Conservation (phyloP, 2,888 invertebrate genomes). For the Gasteruption jaculator region DNA sequence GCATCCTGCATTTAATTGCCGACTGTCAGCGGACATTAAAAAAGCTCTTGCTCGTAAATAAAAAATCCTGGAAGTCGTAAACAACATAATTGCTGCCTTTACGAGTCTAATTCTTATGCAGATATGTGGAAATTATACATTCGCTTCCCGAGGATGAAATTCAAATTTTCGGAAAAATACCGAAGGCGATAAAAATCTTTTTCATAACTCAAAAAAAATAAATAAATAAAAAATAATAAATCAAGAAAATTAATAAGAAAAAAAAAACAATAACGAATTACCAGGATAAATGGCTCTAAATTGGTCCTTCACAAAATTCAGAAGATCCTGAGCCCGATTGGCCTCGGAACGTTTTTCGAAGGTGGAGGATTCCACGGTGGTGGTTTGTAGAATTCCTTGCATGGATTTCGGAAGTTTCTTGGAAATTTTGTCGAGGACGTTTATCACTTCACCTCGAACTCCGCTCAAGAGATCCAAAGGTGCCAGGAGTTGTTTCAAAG, state of each 20-base stretch:
- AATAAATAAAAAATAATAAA: constrained; percentile 4
- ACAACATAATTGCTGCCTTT: no score
- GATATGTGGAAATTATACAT: no score
- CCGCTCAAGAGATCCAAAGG: constrained; percentile 9
- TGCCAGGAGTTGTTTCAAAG: constrained; percentile 15
- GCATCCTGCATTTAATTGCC: no score
- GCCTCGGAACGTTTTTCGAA: constrained; percentile 35
- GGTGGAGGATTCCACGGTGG: constrained; percentile 47
- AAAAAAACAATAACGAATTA: constrained; percentile 28
- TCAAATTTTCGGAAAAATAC: no score
- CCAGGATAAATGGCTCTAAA: constrained; percentile 60
- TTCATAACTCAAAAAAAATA: constrained; percentile 12
- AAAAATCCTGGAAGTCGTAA: no score
- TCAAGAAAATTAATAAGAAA: no score
- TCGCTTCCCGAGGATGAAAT: no score
- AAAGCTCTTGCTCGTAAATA: no score
- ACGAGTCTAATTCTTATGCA: no score
- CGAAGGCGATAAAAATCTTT: no score
- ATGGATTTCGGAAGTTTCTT: constrained; percentile 10
- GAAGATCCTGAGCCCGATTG: no score
- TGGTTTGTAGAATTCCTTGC: not conserved
- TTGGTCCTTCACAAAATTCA: constrained; percentile 55
- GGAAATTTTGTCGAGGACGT: constrained; percentile 4
- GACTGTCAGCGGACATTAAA: no score
- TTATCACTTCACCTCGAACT: constrained; percentile 1